phyloP scores from a whole-genome alignment of 2,888 invertebrate genomes.

The Hyposoter didymator region DNA sequence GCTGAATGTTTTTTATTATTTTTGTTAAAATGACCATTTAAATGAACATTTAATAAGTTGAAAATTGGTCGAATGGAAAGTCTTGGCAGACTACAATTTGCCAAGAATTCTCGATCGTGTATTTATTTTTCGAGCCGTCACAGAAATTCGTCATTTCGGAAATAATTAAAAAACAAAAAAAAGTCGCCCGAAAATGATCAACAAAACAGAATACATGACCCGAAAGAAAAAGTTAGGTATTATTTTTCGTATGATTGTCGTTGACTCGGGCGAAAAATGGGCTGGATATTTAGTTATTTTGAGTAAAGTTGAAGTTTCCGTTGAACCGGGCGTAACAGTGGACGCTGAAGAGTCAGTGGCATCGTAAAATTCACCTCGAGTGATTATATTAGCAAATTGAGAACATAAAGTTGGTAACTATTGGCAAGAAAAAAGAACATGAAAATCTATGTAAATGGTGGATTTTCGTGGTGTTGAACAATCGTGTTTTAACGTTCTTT shows the following conservation, averaged over 20 bases:
- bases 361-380: not conserved
- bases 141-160: not conserved
- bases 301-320: not conserved
- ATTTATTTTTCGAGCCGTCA: not conserved
- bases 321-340: not conserved
- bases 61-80: not conserved
- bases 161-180: no score
- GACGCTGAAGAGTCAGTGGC: not conserved
- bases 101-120: not conserved
- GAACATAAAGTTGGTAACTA: constrained; percentile 6
- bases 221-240: no score
- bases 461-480: constrained; percentile 57
- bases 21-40: not conserved
- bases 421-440: constrained; percentile 57
- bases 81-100: not conserved
- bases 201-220: no score
- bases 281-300: not conserved
- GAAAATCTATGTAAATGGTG: constrained; percentile 55
- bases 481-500: constrained; percentile 22
- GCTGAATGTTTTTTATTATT: not conserved
- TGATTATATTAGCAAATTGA: not conserved
- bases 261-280: not conserved
- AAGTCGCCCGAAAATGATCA: no score
- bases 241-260: no score
- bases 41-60: not conserved